Evolutionary conservation across 2,888 invertebrate genomes (phyloP).

Genomic region (Calameuta pallipes): DNA sequence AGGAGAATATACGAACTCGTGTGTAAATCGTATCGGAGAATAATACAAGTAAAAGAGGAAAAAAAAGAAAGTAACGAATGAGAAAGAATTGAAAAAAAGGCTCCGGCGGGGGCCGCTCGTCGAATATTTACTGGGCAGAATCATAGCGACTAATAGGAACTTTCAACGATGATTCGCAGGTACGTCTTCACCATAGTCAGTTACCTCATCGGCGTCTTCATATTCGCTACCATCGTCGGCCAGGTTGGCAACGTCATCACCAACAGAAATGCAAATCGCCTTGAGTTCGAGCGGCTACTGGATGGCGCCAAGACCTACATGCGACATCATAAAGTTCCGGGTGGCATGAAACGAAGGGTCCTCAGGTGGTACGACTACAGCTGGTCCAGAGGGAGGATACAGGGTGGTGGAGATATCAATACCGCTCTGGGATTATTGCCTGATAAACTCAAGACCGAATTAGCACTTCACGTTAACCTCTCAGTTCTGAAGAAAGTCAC

Average conservation of each 20-base stretch:
- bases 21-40: conserved; percentile 7
- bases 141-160: conserved; percentile 18
- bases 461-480: conserved; percentile 94
- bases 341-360: conserved; percentile 95
- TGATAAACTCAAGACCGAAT: conserved; percentile 95
- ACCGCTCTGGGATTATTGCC: conserved; percentile 92
- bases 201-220: conserved; percentile 96
- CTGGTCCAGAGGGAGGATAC: conserved; percentile 95
- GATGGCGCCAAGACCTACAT: conserved; percentile 98
- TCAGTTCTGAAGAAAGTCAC: conserved; percentile 92
- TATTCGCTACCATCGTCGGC: conserved; percentile 97
- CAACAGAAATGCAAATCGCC: conserved; percentile 93
- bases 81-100: conserved; percentile 51
- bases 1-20: conserved; percentile 3
- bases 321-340: conserved; percentile 96
- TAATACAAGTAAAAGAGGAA: conserved; percentile 6
- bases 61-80: conserved; percentile 9
- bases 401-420: conserved; percentile 96
- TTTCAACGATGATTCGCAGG: conserved; percentile 71
- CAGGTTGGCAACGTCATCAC: conserved; percentile 99
- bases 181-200: conserved; percentile 97
- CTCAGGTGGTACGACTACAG: conserved; percentile 98
- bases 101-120: conserved; percentile 66
- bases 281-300: conserved; percentile 93
- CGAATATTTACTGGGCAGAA: conserved; percentile 19